phyloP scores from a whole-genome alignment of 2,888 invertebrate genomes.

The Lasius fuliginosus region DNA sequence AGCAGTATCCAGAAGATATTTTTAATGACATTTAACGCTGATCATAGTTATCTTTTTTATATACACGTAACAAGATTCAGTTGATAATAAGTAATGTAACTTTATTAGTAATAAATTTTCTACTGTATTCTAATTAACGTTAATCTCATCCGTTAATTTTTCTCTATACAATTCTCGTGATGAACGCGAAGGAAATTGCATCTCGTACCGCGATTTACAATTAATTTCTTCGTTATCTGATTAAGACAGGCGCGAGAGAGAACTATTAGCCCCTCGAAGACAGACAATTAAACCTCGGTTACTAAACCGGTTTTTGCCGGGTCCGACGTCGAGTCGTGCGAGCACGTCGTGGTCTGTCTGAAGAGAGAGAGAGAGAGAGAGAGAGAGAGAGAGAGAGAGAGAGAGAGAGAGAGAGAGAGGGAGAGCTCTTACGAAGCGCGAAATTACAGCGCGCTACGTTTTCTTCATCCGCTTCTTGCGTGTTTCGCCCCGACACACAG shows the following conservation, averaged over 20 bases:
- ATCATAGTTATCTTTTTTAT: constrained; percentile 1
- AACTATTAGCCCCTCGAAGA: constrained; percentile 50
- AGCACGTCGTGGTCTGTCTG: constrained; percentile 45
- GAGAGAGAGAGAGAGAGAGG: background rate
- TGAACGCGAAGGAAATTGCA: constrained; percentile 36
- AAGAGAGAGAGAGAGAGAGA: background rate
- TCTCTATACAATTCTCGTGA: background rate
- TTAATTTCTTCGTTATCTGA: constrained; percentile 54
- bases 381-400: background rate
- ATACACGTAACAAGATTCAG: background rate
- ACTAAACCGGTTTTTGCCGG: constrained; percentile 47
- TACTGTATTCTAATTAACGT: constrained; percentile 5
- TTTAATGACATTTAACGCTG: background rate
- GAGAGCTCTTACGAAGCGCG: constrained; percentile 70
- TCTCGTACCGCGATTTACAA: constrained; percentile 39
- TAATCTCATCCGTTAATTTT: constrained; percentile 30
- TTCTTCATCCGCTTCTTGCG: constrained; percentile 52
- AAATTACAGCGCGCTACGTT: constrained; percentile 69
- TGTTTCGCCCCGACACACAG: constrained; percentile 36
- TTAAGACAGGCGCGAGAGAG: constrained; percentile 50
- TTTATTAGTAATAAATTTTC: constrained; percentile 19
- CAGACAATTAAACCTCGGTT: constrained; percentile 56
- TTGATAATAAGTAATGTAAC: constrained; percentile 16
- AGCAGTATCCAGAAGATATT: background rate
- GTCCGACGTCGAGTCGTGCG: constrained; percentile 48